Evolutionary conservation across 2,113 vertebrate species (phyloP).

Genomic region (Motacilla alba): DNA sequence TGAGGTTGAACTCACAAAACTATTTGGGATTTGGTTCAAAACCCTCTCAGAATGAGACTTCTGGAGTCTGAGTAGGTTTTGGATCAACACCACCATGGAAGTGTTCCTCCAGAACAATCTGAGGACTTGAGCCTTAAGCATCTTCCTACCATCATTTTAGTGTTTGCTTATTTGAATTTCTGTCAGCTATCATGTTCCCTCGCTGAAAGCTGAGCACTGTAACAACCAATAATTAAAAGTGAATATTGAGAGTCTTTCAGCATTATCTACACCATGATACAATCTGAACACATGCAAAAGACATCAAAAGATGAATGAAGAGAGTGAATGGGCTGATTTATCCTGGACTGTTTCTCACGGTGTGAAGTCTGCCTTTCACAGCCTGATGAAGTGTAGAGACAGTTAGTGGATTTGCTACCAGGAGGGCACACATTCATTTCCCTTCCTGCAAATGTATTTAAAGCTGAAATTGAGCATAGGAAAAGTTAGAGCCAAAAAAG

Average conservation of each 20-base stretch:
- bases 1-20: background rate
- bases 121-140: background rate
- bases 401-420: slow-evolving; percentile 32
- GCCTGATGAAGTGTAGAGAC: slow-evolving; percentile 33
- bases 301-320: slow-evolving; percentile 41
- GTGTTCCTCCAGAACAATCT: background rate
- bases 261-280: background rate
- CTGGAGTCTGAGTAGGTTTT: background rate
- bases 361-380: slow-evolving; percentile 54
- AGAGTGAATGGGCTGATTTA: slow-evolving; percentile 11
- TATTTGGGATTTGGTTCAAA: background rate
- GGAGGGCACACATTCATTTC: slow-evolving; percentile 9
- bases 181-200: background rate
- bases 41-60: background rate
- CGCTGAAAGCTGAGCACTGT: background rate
- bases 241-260: background rate
- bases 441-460: background rate
- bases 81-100: background rate
- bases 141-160: background rate
- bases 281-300: slow-evolving; percentile 1
- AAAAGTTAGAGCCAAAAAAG: background rate
- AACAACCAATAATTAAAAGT: background rate
- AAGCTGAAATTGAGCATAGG: background rate
- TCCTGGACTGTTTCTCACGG: background rate
- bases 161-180: background rate